Evolutionary conservation across 1,140 invertebrate species (phyloP).

Genomic region (Nephotettix cincticeps): DNA sequence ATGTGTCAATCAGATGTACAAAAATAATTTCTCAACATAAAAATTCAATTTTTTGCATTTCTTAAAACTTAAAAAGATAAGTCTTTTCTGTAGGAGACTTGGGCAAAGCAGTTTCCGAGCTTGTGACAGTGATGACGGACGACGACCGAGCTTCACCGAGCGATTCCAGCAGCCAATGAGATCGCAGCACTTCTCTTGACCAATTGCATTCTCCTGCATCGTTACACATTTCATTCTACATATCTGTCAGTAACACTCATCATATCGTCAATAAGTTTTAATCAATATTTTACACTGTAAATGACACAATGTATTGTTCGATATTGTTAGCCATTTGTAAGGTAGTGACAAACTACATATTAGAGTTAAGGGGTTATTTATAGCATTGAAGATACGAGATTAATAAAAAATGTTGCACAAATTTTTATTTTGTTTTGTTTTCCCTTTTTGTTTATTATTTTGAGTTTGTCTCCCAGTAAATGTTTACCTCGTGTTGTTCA

Average conservation of each 20-base stretch:
- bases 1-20: too few species aligned
- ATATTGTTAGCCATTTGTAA: slow-evolving; percentile 7
- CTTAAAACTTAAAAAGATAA: slow-evolving; percentile 5
- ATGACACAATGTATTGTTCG: not conserved
- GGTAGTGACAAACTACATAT: not conserved
- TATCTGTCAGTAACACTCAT: not conserved
- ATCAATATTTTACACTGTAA: slow-evolving; percentile 14
- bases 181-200: not conserved
- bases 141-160: slow-evolving; percentile 51
- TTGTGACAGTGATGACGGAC: slow-evolving; percentile 86
- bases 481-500: too few species aligned
- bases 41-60: slow-evolving; percentile 12
- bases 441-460: not conserved
- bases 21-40: not conserved
- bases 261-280: slow-evolving; percentile 17
- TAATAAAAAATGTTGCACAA: slow-evolving; percentile 13
- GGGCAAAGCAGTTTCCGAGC: slow-evolving; percentile 78
- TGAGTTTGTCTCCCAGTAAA: too few species aligned
- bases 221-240: slow-evolving; percentile 16
- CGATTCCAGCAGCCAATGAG: slow-evolving; percentile 21
- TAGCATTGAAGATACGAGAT: slow-evolving; percentile 10
- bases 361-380: slow-evolving; percentile 2
- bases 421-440: not conserved
- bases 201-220: not conserved
- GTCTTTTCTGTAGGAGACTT: slow-evolving; percentile 66